Conservation (phyloP, 2,888 invertebrate species). For the Atrina japonica region DNA sequence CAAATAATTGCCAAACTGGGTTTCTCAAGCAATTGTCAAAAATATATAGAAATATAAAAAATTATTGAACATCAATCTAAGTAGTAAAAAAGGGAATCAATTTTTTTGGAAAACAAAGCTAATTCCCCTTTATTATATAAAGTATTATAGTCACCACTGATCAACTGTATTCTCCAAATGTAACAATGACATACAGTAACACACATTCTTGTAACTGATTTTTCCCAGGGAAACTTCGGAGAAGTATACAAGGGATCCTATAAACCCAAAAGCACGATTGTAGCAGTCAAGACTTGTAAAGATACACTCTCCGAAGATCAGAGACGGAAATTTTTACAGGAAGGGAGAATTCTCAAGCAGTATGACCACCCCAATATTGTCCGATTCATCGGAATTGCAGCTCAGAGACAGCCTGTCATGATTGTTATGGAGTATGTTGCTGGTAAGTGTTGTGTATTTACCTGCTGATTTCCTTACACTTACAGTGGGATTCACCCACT, state of each 20-base stretch:
- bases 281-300: conserved; percentile 97
- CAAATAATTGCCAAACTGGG: no score
- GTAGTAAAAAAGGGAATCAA: no score
- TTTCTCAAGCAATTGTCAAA: neutral
- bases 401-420: conserved; percentile 99
- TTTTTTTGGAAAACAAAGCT: no score
- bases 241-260: conserved; percentile 96
- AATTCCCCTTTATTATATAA: no score
- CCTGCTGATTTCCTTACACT: no score
- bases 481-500: no score
- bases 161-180: no score
- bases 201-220: no score
- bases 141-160: no score
- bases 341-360: conserved; percentile 96
- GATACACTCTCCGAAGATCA: conserved; percentile 95
- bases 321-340: conserved; percentile 96
- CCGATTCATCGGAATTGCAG: conserved; percentile 97
- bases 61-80: no score
- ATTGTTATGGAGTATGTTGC: conserved; percentile 96
- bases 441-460: conserved; percentile 46
- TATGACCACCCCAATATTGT: conserved; percentile 99
- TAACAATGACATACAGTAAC: no score
- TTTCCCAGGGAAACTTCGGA: conserved; percentile 96
- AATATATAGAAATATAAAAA: neutral
- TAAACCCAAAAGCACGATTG: conserved; percentile 86